Base-by-base conservation (phyloP, 2,888 invertebrate genomes). In the Cosmorhoe ocellata region DNA sequence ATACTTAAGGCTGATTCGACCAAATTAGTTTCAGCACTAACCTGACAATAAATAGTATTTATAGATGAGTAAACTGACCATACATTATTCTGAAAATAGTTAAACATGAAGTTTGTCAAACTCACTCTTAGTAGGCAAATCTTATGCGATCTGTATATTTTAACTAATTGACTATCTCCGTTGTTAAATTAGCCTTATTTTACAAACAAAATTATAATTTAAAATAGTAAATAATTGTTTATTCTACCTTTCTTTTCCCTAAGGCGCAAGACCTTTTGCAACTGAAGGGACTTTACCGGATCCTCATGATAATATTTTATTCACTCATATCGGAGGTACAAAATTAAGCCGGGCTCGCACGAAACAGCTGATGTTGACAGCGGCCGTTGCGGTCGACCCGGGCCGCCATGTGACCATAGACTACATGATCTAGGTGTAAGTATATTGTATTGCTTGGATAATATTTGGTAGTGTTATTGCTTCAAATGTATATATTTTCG, bases 291-390 rank as follows among this genome's bases (percentile, higher is more conserved):
- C 55, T 47, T 33, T 45, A 38, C 27, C 37, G 37, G 39, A 34
- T 49, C 43, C 45, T 39, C 44, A 49, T 49, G 52, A 56, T 49
- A 41, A 49, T 56, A 56, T 56, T 52, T 50, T 52, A 57, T 56
- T 51, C 45, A 56, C 51, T 51, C 33, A 56, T 45, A 51, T 41
- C 41, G 41, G 37, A 38, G 44, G 41, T 39, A 51, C 45, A 52
- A 53, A 44, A 52, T 53, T 47, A 70, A 67, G 64, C 62, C 63
- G 66, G 60, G 58, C 54, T 63, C 49, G 59, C 59, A 62, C 57
- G 64, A 46, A 70, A 63, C 83, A 78, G 75, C 79, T 84, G 83
- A 74, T 68, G 73, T 67, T 86, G 87, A 86, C 83, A 81, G 82
- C 78, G 77, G 80, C 68, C 58, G 59, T 63, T 74, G 81, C 79